A percentile compares a stretch with the other conserved stretches of the same genome.
Conservation (phyloP, 2,113 vertebrate species). For the Myiozetetes cayanensis region DNA sequence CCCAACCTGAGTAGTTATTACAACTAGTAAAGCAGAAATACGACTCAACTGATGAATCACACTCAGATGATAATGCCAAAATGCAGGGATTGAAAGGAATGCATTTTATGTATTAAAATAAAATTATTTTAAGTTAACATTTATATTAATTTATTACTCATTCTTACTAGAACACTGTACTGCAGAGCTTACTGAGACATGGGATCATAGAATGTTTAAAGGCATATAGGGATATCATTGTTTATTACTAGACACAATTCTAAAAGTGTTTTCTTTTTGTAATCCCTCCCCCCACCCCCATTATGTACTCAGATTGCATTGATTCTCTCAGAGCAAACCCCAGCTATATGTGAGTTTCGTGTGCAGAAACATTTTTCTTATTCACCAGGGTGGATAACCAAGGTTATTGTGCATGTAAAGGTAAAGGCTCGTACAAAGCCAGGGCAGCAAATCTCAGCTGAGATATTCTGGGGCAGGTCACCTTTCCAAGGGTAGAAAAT, state of each 20-base stretch:
- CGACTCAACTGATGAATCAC: not conserved
- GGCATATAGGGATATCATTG: not conserved
- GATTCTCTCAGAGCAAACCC: not conserved
- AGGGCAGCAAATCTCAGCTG: not conserved
- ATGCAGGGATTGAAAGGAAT: not conserved
- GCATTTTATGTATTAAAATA: not conserved
- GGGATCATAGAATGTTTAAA: not conserved
- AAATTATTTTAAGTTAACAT: not conserved
- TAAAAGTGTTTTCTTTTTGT: not conserved
- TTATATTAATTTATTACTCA: not conserved
- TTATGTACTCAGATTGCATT: not conserved
- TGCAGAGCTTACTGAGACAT: not conserved
- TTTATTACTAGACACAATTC: not conserved
- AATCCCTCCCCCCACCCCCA: fast-evolving
- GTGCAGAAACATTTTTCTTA: not conserved
- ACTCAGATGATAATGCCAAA: not conserved
- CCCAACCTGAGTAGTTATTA: not conserved
- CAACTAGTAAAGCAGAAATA: not conserved
- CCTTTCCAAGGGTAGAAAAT: not conserved
- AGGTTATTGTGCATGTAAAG: not conserved
- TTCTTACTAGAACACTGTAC: not conserved
- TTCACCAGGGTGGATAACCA: not conserved
- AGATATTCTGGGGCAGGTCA: not conserved
- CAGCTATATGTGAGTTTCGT: not conserved
- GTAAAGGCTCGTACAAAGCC: not conserved